phyloP scores from a whole-genome alignment of 2,113 vertebrate genomes.

The Spea bombifrons region DNA sequence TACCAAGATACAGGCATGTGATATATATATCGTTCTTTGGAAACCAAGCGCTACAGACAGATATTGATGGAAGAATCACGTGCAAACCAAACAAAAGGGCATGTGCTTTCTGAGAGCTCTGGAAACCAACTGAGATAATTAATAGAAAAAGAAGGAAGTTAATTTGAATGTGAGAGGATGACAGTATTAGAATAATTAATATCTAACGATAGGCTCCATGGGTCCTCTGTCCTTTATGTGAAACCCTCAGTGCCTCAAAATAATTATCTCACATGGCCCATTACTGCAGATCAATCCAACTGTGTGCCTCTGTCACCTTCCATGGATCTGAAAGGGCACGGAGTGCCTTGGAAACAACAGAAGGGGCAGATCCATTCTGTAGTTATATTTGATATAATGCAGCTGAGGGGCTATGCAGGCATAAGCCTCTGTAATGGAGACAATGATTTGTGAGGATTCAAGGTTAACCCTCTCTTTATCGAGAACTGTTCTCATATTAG shows the following conservation, averaged over 20 bases:
- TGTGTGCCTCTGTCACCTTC: neutral
- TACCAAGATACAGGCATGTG: conserved; percentile 21
- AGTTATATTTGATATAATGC: neutral
- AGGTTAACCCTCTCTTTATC: too few species aligned
- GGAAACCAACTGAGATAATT: conserved; percentile 42
- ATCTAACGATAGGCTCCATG: conserved; percentile 35
- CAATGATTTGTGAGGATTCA: too few species aligned
- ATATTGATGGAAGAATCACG: conserved; percentile 36
- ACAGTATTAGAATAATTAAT: conserved; percentile 48
- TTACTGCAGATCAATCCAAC: conserved; percentile 15
- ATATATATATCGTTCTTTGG: conserved; percentile 20
- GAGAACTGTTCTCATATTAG: too few species aligned
- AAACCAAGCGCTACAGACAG: conserved; percentile 4
- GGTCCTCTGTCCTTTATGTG: conserved; percentile 29
- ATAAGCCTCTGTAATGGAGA: too few species aligned
- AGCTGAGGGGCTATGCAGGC: too few species aligned
- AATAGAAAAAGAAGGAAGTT: conserved; percentile 36
- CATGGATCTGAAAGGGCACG: neutral
- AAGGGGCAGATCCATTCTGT: neutral
- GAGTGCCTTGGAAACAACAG: neutral
- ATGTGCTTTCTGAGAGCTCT: conserved; percentile 27
- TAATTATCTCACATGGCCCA: conserved; percentile 28
- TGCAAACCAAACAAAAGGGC: conserved; percentile 22
- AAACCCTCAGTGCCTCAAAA: conserved; percentile 28
- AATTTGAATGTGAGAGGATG: conserved; percentile 37